phyloP scores from a whole-genome alignment of 2,888 invertebrate genomes.

The Cheilosia grossa region DNA sequence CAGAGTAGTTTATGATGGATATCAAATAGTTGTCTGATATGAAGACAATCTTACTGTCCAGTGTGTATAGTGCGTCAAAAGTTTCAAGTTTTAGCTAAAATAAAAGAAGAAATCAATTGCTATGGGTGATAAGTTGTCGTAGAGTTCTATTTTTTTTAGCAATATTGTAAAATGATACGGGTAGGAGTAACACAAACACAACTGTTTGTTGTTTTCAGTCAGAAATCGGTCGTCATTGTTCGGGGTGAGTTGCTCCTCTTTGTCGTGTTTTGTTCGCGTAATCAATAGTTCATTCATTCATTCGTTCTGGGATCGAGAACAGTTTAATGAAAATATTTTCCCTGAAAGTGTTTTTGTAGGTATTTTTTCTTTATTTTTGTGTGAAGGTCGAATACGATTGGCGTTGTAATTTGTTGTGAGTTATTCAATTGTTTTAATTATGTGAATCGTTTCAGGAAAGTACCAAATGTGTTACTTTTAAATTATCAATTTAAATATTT shows the following conservation, averaged over 20 bases:
- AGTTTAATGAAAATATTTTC: not conserved
- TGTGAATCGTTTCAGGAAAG: not conserved
- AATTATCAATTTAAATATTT: not conserved
- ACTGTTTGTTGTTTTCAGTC: constrained; percentile 33
- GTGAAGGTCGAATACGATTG: constrained; percentile 10
- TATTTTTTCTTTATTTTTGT: not conserved
- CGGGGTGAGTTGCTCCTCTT: constrained; percentile 2
- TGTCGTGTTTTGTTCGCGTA: not conserved
- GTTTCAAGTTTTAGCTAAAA: not conserved
- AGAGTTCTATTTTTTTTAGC: not conserved
- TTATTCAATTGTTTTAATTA: not conserved
- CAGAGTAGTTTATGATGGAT: constrained; percentile 19
- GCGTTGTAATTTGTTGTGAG: not conserved
- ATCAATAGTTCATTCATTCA: constrained; percentile 32
- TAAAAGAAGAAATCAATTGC: not conserved
- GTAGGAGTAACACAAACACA: not conserved
- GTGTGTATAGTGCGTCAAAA: not conserved
- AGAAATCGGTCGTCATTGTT: constrained; percentile 16
- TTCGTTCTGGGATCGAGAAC: not conserved
- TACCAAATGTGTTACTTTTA: not conserved
- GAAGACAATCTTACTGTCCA: not conserved
- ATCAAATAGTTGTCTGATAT: constrained; percentile 8
- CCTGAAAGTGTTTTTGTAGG: not conserved
- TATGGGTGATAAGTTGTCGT: constrained; percentile 8
- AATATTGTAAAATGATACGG: constrained; percentile 11